These are phyloP conservation scores for Gymnocheta viridis DNA, from an alignment of 2,888 invertebrate genomes.

Conservation along the genomic window DNA sequence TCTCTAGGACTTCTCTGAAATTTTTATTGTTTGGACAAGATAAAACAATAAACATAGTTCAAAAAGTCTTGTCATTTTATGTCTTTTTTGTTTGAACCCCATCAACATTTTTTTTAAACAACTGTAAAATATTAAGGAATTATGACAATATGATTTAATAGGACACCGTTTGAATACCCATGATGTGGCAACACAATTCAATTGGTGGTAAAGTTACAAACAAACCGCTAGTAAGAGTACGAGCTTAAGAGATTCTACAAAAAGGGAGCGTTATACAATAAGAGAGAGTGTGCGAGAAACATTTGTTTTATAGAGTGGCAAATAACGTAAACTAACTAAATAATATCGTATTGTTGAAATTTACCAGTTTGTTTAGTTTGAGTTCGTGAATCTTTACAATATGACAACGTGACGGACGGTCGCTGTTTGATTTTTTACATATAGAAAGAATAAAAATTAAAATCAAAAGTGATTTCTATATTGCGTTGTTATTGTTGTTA, in stretches of 20 bases:
- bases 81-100: too few relatives aligned
- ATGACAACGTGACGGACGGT: slow-evolving; percentile 75
- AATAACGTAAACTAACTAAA: slow-evolving; percentile 58
- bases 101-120: too few relatives aligned
- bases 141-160: too few relatives aligned
- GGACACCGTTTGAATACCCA: too few relatives aligned
- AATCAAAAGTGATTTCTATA: slow-evolving; percentile 45
- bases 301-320: slow-evolving; percentile 13
- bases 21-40: too few relatives aligned
- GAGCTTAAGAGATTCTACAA: background rate
- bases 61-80: too few relatives aligned
- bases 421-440: slow-evolving; percentile 42
- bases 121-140: too few relatives aligned
- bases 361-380: slow-evolving; percentile 70
- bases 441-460: slow-evolving; percentile 19
- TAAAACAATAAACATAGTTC: too few relatives aligned
- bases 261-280: background rate
- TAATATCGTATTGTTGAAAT: slow-evolving; percentile 59
- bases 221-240: slow-evolving; percentile 24
- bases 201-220: slow-evolving; percentile 12
- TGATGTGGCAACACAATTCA: too few relatives aligned
- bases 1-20: too few relatives aligned
- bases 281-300: slow-evolving; percentile 21
- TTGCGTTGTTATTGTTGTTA: slow-evolving; percentile 32
- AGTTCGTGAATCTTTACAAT: slow-evolving; percentile 75